These are phyloP conservation scores for Pelodytes ibericus DNA, from an alignment of 2,797 vertebrate species.

Conservation along the genomic window DNA sequence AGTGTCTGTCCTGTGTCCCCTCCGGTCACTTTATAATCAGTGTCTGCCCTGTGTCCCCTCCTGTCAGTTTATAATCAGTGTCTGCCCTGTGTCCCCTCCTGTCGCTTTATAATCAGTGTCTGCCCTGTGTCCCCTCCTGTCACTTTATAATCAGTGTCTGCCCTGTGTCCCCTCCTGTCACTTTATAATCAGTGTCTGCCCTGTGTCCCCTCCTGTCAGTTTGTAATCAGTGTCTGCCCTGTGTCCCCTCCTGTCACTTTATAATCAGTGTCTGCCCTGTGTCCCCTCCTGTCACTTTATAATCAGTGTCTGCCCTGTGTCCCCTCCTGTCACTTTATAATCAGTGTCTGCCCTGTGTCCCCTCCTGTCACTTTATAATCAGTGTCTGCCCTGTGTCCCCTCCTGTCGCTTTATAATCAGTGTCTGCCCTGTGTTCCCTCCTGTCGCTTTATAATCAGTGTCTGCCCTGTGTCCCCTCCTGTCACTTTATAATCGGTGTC, in stretches of 20 bases:
- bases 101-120: too few species aligned
- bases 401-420: not conserved
- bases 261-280: not conserved
- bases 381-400: not conserved
- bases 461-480: not conserved
- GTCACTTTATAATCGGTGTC: not conserved
- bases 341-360: too few species aligned
- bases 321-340: not conserved
- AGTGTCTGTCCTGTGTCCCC: not conserved
- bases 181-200: not conserved
- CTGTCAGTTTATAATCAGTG: too few species aligned
- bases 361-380: not conserved
- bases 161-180: not conserved
- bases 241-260: not conserved
- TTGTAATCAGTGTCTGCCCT: not conserved
- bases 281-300: not conserved
- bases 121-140: not conserved
- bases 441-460: not conserved
- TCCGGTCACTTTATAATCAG: not conserved
- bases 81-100: too few species aligned
- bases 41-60: not conserved
- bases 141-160: not conserved
- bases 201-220: not conserved
- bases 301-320: not conserved
- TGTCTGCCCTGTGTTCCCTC: not conserved